These are phyloP conservation scores for Uloborus plumipes DNA, from an alignment of 2,888 invertebrate species.

Conservation along the genomic window DNA sequence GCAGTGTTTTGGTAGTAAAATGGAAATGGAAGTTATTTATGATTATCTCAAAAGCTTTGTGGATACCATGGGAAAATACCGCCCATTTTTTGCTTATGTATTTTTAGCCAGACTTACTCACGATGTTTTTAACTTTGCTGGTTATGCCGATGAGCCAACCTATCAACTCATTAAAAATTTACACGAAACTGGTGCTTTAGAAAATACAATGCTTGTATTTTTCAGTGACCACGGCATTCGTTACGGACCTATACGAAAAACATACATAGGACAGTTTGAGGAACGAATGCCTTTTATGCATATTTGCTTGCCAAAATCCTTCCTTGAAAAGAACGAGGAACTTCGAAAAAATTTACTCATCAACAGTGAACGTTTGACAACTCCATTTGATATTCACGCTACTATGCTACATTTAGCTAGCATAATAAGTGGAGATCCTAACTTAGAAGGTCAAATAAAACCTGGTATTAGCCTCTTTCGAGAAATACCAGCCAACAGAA, in stretches of 20 bases:
- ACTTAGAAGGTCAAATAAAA: background rate
- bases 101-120: conserved; percentile 71
- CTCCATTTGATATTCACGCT: conserved; percentile 72
- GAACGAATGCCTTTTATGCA: conserved; percentile 72
- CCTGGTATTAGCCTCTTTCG: conserved; percentile 69
- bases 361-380: conserved; percentile 70
- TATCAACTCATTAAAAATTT: conserved; percentile 76
- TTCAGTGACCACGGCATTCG: conserved; percentile 72
- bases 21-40: conserved; percentile 62
- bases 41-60: conserved; percentile 57
- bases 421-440: conserved; percentile 16
- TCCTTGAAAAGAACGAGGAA: conserved; percentile 68
- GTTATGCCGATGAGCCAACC: conserved; percentile 69
- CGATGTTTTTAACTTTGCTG: conserved; percentile 69
- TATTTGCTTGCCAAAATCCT: conserved; percentile 70
- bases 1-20: conserved; percentile 56
- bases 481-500: conserved; percentile 70
- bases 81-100: conserved; percentile 69
- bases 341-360: conserved; percentile 66
- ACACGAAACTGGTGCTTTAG: conserved; percentile 75
- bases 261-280: conserved; percentile 76
- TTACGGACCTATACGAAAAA: conserved; percentile 74
- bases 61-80: conserved; percentile 38
- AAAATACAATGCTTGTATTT: conserved; percentile 76
- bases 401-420: conserved; percentile 67